Evolutionary conservation across 2,113 vertebrate species (phyloP).

Genomic region (Tor tambroides): DNA sequence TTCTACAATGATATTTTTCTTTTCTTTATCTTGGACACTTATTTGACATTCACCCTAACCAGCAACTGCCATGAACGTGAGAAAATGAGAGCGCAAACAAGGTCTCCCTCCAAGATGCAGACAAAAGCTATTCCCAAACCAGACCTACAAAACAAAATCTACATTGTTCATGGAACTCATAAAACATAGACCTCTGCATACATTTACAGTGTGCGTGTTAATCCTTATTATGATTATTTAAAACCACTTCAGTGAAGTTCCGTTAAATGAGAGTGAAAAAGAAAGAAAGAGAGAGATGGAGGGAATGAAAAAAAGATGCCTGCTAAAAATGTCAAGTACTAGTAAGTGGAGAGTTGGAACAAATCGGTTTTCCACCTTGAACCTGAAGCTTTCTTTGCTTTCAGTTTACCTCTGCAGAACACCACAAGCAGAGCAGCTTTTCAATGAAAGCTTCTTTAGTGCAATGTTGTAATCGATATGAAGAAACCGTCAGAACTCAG

Average conservation of each 20-base stretch:
- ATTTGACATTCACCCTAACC: background rate
- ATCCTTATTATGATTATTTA: background rate
- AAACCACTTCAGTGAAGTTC: background rate
- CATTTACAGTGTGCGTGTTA: background rate
- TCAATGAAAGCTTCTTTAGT: background rate
- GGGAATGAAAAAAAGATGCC: background rate
- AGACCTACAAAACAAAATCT: background rate
- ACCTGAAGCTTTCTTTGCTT: background rate
- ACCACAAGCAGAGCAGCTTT: background rate
- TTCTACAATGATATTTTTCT: background rate
- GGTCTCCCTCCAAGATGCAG: background rate
- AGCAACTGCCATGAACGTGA: background rate
- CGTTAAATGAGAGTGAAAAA: background rate
- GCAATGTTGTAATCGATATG: background rate
- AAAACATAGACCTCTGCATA: background rate
- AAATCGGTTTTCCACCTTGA: background rate
- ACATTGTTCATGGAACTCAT: background rate
- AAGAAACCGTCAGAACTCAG: background rate
- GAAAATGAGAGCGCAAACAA: background rate
- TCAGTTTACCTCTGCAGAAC: background rate
- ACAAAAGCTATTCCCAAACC: background rate
- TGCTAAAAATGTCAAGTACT: background rate
- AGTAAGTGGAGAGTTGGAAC: background rate
- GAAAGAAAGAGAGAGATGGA: background rate
- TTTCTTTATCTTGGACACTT: background rate